Percentiles rank a stretch among this genome's conserved stretches.
phyloP scores from a whole-genome alignment of 2,113 vertebrate species.

The Varanus komodoensis region DNA sequence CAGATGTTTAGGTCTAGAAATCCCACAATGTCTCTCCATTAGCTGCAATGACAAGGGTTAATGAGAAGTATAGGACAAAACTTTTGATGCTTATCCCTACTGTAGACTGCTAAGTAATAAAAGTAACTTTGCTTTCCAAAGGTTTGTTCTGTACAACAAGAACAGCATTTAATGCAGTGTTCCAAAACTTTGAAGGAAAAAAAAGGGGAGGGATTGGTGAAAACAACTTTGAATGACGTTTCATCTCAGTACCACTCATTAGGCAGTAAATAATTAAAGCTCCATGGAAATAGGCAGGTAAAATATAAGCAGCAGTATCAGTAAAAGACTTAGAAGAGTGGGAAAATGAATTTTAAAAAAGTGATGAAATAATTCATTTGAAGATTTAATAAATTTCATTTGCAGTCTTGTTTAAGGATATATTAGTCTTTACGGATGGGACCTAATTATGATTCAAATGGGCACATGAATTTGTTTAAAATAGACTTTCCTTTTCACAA shows the following conservation, averaged over 20 bases:
- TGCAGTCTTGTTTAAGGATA: slow-evolving; percentile 85
- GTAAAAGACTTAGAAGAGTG: slow-evolving; percentile 80
- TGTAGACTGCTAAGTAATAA: slow-evolving; percentile 18
- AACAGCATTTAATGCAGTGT: slow-evolving; percentile 19
- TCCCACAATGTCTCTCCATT: too few species aligned
- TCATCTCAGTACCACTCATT: slow-evolving; percentile 72
- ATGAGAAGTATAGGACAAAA: too few species aligned
- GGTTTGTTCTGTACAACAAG: slow-evolving; percentile 25
- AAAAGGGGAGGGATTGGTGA: slow-evolving; percentile 43
- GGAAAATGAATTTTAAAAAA: slow-evolving; percentile 77
- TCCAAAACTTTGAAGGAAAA: slow-evolving; percentile 68
- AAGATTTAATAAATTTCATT: slow-evolving; percentile 85
- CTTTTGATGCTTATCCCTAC: too few species aligned
- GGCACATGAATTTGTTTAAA: slow-evolving; percentile 12
- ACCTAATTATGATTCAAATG: slow-evolving; percentile 77
- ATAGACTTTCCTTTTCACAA: slow-evolving; percentile 6
- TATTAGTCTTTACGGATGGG: slow-evolving; percentile 85
- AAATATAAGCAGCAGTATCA: slow-evolving; percentile 78
- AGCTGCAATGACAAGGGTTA: too few species aligned
- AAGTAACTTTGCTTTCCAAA: slow-evolving; percentile 42
- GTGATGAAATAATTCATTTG: slow-evolving; percentile 86
- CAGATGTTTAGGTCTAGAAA: too few species aligned
- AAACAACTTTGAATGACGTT: slow-evolving; percentile 61
- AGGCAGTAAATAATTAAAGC: slow-evolving; percentile 83
- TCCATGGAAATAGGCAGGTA: slow-evolving; percentile 77